Conservation (phyloP, 1,140 invertebrate species). For the Chironomus striatipennis region DNA sequence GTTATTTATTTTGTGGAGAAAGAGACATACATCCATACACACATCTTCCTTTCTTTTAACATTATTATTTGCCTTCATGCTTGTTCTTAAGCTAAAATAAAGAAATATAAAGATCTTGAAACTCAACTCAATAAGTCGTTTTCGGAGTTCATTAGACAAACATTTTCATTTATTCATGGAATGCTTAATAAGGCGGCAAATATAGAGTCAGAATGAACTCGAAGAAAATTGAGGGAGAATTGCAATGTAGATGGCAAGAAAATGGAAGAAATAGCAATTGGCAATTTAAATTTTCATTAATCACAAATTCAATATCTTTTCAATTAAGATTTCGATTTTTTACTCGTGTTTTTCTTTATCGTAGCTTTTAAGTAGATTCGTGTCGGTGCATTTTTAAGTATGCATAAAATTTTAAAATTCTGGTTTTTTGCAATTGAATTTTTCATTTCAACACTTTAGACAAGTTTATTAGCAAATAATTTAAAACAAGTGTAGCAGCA, state of each 20-base stretch:
- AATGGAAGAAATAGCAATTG: neutral
- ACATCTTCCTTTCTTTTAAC: neutral
- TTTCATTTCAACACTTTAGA: neutral
- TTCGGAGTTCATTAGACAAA: slow-evolving; percentile 7
- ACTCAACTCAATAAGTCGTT: neutral
- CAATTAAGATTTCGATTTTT: neutral
- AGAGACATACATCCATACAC: neutral
- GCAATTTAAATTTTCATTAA: slow-evolving; percentile 4
- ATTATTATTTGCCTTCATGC: neutral
- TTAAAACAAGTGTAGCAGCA: no score
- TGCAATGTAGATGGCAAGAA: neutral
- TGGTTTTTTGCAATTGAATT: neutral
- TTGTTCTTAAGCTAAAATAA: neutral
- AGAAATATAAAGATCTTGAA: neutral
- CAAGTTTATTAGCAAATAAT: no score
- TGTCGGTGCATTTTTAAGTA: no score
- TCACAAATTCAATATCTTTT: neutral
- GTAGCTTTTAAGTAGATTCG: no score
- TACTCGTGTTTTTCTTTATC: no score
- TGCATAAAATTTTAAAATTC: no score
- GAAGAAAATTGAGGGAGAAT: neutral
- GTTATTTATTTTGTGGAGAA: neutral
- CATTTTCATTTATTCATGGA: slow-evolving; percentile 14
- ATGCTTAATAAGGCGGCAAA: neutral
- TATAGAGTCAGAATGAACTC: neutral